phyloP scores from a whole-genome alignment of 2,797 vertebrate species.

The Mormyrus proboscirostris region DNA sequence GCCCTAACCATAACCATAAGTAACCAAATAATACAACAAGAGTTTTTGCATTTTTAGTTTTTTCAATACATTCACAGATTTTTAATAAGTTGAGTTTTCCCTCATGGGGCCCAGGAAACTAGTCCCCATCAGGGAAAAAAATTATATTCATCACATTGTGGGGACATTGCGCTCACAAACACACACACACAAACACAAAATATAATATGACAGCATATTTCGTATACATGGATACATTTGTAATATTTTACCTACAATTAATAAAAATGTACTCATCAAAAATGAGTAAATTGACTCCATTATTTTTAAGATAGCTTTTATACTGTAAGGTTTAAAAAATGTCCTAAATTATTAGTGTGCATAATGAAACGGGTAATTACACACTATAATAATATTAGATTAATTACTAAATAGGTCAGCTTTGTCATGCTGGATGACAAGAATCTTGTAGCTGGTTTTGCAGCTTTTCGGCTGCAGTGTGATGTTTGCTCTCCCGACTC shows the following conservation, averaged over 20 bases:
- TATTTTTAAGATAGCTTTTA: neutral
- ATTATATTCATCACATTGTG: neutral
- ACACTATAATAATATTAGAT: neutral
- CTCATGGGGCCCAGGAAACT: neutral
- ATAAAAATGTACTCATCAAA: neutral
- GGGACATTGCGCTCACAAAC: neutral
- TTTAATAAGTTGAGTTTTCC: neutral
- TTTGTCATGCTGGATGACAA: neutral
- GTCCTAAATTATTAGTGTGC: neutral
- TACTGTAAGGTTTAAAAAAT: neutral
- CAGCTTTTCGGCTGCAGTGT: neutral
- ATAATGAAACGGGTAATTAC: neutral
- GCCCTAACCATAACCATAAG: neutral
- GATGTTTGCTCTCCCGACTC: neutral
- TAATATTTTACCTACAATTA: neutral
- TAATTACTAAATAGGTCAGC: neutral
- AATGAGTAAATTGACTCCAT: neutral
- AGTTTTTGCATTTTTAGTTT: neutral
- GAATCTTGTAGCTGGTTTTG: neutral
- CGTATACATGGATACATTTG: neutral
- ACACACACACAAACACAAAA: neutral
- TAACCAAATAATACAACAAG: neutral
- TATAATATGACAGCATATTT: neutral
- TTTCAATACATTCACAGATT: neutral
- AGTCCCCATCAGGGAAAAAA: neutral